Percentiles rank a stretch among this genome's conserved stretches.
phyloP scores from a whole-genome alignment of 2,797 vertebrate species.

The Cheracebus regulus region DNA sequence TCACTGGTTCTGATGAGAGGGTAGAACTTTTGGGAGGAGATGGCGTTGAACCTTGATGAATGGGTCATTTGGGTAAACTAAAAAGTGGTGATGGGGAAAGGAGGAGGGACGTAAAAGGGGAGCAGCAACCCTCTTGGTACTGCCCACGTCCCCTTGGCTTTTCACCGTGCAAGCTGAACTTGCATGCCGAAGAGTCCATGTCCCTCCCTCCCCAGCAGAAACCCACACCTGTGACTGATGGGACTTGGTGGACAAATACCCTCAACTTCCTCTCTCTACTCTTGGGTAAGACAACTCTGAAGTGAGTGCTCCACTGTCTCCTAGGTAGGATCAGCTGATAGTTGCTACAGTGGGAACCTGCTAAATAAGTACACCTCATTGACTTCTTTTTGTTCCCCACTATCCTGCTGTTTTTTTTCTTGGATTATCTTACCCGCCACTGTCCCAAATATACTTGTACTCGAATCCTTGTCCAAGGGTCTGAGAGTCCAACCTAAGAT shows the following conservation, averaged over 20 bases:
- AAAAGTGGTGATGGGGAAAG: neutral
- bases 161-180: neutral
- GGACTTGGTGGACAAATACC: neutral
- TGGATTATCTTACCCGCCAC: no score
- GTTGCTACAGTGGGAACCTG: neutral
- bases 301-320: neutral
- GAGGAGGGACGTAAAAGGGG: neutral
- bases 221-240: neutral
- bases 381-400: neutral
- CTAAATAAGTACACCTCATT: neutral
- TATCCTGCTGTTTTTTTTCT: neutral
- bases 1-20: neutral
- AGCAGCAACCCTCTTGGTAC: no score
- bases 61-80: neutral
- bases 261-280: neutral
- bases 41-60: neutral
- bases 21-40: neutral
- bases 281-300: neutral
- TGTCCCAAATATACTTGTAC: neutral
- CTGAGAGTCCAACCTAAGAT: neutral
- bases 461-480: neutral
- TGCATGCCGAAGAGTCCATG: neutral
- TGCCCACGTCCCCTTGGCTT: neutral
- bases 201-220: neutral
- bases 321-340: neutral